Evolutionary conservation across 2,888 invertebrate genomes (phyloP), one percentile per base, ranked within the genome.

Genomic region (Eupithecia vulgata): DNA sequence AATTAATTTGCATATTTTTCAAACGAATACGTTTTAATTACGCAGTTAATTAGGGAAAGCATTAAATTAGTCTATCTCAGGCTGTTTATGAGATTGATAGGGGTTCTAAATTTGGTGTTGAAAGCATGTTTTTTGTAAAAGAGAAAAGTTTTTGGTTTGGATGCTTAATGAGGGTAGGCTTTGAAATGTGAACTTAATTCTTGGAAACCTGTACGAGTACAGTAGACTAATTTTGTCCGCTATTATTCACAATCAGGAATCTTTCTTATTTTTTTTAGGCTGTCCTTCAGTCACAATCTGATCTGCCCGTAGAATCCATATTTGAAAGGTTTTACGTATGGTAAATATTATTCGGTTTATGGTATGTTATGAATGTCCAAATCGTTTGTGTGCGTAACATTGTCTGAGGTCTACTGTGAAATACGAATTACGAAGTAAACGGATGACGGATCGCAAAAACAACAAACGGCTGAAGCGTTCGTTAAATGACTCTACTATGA

Each of bases 1-100:
- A 72, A 62, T 71, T 70, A 75, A 78, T 78, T 77, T 73, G 72
- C 78, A 79, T 75, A 77, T 76, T 78, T 79, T 79, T 74, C 73
- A 76, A 68, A 57, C 66, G 71, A 75, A 78, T 75, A 75, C 73
- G 69, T 74, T 79, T 77, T 70, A 76, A 76, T 78, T 68, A 69
- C 42, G 65, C 76, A 35, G 62, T 75, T 77, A 76, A 78, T 76
- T 77, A 76, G 68, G 62, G 66, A 70, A 74, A 65, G 68, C 67
- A 67, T 75, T 74, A 71, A 76, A 76, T 74, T 71, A 74, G 68
- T 34, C 70, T 67, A 62, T 67, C 69, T 42, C 45, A 57, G 67
- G 57, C 69, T 42, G 40, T 45, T 72, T 6, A 25, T 12, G 30
- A 68, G 70, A 75, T 72, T 75, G 69, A 75, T 75, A 64, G 67